Percentiles rank a stretch among this genome's conserved stretches.
Conservation (phyloP, 2,888 invertebrate genomes). For the Abscondita cerata region DNA sequence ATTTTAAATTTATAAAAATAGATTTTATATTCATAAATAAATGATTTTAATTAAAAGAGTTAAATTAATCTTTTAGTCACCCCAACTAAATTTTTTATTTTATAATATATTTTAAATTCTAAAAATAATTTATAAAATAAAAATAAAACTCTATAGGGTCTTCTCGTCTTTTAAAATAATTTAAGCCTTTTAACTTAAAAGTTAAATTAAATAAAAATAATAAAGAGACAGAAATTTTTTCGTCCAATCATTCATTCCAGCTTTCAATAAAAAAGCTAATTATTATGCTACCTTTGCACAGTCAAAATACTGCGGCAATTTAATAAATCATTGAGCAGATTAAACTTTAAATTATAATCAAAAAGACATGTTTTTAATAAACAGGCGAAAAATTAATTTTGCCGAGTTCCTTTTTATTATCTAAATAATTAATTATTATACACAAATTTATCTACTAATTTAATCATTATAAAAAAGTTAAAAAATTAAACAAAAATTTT, state of each 20-base stretch:
- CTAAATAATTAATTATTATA: constrained; percentile 37
- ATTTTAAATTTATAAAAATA: too few relatives aligned
- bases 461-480: constrained; percentile 65
- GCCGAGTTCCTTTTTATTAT: constrained; percentile 68
- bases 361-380: constrained; percentile 81
- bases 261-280: constrained; percentile 62
- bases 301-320: constrained; percentile 82
- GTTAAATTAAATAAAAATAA: constrained; percentile 63
- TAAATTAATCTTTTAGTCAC: too few relatives aligned
- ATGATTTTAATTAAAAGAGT: constrained; percentile 45
- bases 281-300: constrained; percentile 79
- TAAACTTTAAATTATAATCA: constrained; percentile 52
- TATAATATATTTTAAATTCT: constrained; percentile 52
- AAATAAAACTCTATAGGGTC: constrained; percentile 74
- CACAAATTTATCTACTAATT: constrained; percentile 60
- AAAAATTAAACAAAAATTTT: constrained; percentile 57
- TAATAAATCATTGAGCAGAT: constrained; percentile 77
- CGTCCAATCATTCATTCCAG: constrained; percentile 80
- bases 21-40: constrained; percentile 53
- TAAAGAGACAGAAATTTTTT: constrained; percentile 68
- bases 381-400: constrained; percentile 71
- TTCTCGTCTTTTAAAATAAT: constrained; percentile 74
- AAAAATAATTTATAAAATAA: constrained; percentile 53
- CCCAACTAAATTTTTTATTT: constrained; percentile 27
- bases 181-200: constrained; percentile 72